Percentiles rank a stretch among this genome's conserved stretches.
Evolutionary conservation across 2,888 invertebrate species (phyloP).

Genomic region (Drosophila acutilabella): DNA sequence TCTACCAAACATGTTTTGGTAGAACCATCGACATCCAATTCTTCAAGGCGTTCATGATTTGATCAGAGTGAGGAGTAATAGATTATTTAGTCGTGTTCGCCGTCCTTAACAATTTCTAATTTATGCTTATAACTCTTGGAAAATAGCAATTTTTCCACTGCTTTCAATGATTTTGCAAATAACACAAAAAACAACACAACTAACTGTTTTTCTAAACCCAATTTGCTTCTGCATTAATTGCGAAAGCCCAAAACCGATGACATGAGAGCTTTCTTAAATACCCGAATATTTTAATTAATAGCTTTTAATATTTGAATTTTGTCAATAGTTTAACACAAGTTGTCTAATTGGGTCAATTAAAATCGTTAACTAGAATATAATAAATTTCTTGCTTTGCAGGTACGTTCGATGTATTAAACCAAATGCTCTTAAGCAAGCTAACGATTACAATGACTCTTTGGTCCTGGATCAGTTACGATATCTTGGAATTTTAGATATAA

Average conservation of each 20-base stretch:
- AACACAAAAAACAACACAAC: too few species aligned
- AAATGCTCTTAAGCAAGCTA: constrained; percentile 92
- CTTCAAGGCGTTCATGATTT: background rate
- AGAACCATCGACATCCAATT: background rate
- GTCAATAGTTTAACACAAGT: too few species aligned
- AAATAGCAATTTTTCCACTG: background rate
- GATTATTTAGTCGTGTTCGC: background rate
- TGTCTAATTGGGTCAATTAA: too few species aligned
- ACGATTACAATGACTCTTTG: constrained; percentile 91
- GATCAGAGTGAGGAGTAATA: background rate
- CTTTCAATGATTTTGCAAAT: too few species aligned
- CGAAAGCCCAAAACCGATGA: too few species aligned
- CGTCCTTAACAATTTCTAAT: background rate
- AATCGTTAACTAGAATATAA: background rate
- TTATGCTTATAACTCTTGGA: background rate
- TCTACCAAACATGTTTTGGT: background rate
- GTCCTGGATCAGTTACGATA: constrained; percentile 95
- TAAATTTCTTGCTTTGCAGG: constrained; percentile 84
- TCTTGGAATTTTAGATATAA: constrained; percentile 97
- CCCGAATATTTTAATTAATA: too few species aligned
- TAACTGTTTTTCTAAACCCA: too few species aligned
- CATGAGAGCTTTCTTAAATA: too few species aligned
- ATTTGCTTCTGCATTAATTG: too few species aligned
- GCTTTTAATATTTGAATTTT: too few species aligned
- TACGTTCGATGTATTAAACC: constrained; percentile 97